These are phyloP conservation scores for Gasteruption jaculator DNA, from an alignment of 2,888 invertebrate species.

Conservation along the genomic window DNA sequence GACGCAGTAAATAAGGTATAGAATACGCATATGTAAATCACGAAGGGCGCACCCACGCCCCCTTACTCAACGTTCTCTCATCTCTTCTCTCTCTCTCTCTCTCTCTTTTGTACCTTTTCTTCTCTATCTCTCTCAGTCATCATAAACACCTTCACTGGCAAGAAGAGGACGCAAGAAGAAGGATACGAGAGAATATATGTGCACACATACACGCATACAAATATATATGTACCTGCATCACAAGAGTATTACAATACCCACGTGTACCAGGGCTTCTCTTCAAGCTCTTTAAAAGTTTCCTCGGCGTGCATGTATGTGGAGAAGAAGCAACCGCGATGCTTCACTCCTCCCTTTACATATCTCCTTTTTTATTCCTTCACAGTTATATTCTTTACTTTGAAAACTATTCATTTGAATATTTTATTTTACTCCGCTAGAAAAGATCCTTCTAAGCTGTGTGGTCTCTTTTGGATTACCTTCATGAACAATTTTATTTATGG, in stretches of 20 bases:
- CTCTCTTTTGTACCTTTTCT: slow-evolving; percentile 7
- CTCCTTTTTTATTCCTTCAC: no score
- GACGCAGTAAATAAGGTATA: slow-evolving; percentile 48
- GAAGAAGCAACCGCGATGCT: slow-evolving; percentile 37
- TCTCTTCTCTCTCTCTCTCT: slow-evolving; percentile 14
- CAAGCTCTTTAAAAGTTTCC: slow-evolving; percentile 28
- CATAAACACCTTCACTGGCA: slow-evolving; percentile 21
- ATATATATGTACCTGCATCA: no score
- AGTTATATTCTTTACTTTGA: no score
- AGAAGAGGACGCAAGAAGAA: slow-evolving; percentile 8
- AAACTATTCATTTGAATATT: no score
- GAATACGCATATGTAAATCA: slow-evolving; percentile 50
- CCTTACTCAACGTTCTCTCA: slow-evolving; percentile 28
- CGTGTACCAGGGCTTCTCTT: slow-evolving; percentile 27
- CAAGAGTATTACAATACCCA: no score
- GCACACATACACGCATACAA: slow-evolving; percentile 13
- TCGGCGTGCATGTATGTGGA: slow-evolving; percentile 21
- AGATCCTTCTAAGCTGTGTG: no score
- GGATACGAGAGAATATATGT: slow-evolving; percentile 15
- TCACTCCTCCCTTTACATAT: slow-evolving; percentile 20
- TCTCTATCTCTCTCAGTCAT: slow-evolving; percentile 14
- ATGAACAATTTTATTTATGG: no score
- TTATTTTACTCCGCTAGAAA: no score
- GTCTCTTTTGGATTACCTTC: no score
- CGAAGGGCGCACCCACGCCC: slow-evolving; percentile 49